These are phyloP conservation scores for Drepanosiphum platanoidis DNA, from an alignment of 2,888 invertebrate genomes.

Conservation along the genomic window DNA sequence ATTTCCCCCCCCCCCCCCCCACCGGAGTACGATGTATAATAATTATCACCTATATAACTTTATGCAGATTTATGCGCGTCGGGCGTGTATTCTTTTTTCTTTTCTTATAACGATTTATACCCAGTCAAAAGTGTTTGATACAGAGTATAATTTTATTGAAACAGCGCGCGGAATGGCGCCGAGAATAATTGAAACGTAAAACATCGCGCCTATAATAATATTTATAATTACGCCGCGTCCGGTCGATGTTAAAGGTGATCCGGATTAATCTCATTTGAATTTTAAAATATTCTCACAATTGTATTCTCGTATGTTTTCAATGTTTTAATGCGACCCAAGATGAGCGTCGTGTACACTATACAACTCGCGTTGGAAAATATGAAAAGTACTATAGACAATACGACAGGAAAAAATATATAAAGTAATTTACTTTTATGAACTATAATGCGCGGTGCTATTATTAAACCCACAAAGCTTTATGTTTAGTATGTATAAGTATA, in stretches of 20 bases:
- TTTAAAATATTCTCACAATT: conserved; percentile 46
- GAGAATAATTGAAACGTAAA: conserved; percentile 30
- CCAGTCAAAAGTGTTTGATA: not conserved
- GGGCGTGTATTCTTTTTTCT: not conserved
- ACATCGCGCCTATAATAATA: not conserved
- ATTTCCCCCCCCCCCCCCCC: no score
- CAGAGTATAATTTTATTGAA: conserved; percentile 14
- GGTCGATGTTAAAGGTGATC: conserved; percentile 30
- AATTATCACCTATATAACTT: not conserved
- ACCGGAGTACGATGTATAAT: not conserved
- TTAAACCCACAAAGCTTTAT: not conserved
- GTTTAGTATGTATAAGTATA: not conserved
- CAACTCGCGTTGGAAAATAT: not conserved
- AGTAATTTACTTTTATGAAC: conserved; percentile 45
- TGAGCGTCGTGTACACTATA: no score
- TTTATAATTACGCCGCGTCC: conserved; percentile 39
- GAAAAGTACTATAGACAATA: conserved; percentile 20
- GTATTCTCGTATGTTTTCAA: not conserved
- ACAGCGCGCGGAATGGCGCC: not conserved
- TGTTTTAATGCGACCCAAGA: not conserved
- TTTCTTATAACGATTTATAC: not conserved
- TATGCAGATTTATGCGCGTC: not conserved
- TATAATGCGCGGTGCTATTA: conserved; percentile 11
- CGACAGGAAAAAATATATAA: conserved; percentile 12
- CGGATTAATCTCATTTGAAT: conserved; percentile 42